These are phyloP conservation scores for Alcedo atthis DNA, from an alignment of 2,797 vertebrate species.

Conservation along the genomic window DNA sequence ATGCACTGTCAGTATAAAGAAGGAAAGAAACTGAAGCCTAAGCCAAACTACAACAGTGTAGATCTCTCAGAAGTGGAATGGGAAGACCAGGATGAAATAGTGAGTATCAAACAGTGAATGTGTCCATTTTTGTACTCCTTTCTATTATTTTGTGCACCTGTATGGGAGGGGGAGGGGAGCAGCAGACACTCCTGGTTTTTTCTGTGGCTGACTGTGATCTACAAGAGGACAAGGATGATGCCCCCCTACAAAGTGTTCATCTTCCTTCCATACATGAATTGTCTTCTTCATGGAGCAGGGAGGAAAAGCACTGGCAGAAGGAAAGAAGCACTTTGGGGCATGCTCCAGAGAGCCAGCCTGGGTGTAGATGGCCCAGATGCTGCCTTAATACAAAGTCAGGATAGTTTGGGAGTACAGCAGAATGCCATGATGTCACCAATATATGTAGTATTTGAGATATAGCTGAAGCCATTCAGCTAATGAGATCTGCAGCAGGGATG, in stretches of 20 bases:
- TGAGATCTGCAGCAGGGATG: not conserved
- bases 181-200: not conserved
- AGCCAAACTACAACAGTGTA: slow-evolving; percentile 97
- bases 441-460: not conserved
- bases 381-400: not conserved
- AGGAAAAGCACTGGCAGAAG: not conserved
- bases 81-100: slow-evolving; percentile 90
- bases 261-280: not conserved
- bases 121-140: not conserved
- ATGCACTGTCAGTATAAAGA: slow-evolving; percentile 87
- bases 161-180: not conserved
- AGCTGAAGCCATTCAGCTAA: not conserved
- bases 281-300: not conserved
- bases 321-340: not conserved
- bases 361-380: not conserved
- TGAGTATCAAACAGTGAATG: slow-evolving; percentile 73
- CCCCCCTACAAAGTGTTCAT: not conserved
- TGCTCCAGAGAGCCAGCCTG: not conserved
- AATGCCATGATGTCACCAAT: not conserved
- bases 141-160: not conserved
- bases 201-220: not conserved
- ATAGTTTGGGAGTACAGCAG: not conserved
- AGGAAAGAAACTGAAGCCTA: slow-evolving; percentile 91
- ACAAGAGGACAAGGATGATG: not conserved
- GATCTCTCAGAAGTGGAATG: slow-evolving; percentile 95